A percentile compares a stretch with the other conserved stretches of the same genome.
Evolutionary conservation across 2,113 vertebrate species (phyloP).

Genomic region (Mustelus asterias): DNA sequence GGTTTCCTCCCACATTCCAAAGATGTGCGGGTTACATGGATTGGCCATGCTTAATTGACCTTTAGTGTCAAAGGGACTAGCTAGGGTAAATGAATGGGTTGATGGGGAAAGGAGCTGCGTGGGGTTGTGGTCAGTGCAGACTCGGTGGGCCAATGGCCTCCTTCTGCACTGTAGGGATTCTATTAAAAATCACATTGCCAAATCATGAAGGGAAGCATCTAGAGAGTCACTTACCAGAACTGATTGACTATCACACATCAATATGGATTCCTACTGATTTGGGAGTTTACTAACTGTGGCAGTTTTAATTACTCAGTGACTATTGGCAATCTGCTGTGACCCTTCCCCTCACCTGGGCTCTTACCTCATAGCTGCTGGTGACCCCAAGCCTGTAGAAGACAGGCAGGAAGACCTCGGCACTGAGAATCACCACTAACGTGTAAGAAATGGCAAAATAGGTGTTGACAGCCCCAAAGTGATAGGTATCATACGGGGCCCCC

Average conservation of each 20-base stretch:
- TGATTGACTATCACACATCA: neutral
- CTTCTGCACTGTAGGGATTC: too few relatives aligned
- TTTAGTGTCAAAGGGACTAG: too few relatives aligned
- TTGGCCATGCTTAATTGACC: too few relatives aligned
- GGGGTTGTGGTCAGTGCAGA: too few relatives aligned
- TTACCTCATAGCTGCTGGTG: constrained; percentile 83
- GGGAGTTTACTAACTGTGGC: neutral
- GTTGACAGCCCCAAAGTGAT: constrained; percentile 70
- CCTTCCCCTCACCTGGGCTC: neutral
- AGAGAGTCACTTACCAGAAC: neutral
- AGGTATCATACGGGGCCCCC: constrained; percentile 81
- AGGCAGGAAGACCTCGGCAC: constrained; percentile 81
- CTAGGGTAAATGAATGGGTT: too few relatives aligned
- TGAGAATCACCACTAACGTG: constrained; percentile 60
- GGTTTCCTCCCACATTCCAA: too few relatives aligned
- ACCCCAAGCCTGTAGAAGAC: constrained; percentile 86
- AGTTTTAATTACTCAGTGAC: neutral
- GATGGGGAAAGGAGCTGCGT: too few relatives aligned
- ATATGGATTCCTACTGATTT: neutral
- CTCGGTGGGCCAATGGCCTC: too few relatives aligned
- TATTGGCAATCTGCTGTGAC: neutral
- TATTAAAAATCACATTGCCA: too few relatives aligned
- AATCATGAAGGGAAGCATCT: neutral
- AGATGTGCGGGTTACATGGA: too few relatives aligned
- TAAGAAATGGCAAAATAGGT: constrained; percentile 68